Evolutionary conservation across 2,113 vertebrate genomes (phyloP).

Genomic region (Bothrops jararaca): DNA sequence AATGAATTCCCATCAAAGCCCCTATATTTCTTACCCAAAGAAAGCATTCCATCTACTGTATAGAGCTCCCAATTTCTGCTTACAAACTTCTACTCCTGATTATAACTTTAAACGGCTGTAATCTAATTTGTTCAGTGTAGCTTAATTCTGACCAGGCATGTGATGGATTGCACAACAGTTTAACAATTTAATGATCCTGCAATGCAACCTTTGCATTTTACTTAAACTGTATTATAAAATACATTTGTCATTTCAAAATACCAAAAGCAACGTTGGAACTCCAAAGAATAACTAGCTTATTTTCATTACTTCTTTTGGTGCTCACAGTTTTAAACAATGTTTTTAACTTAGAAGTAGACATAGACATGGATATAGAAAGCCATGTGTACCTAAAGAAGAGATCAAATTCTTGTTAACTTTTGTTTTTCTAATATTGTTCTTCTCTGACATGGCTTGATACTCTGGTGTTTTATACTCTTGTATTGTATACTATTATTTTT

Average conservation of each 20-base stretch:
- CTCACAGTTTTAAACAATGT: background rate
- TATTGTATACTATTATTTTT: background rate
- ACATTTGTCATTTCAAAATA: background rate
- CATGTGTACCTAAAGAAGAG: background rate
- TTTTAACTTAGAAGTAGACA: background rate
- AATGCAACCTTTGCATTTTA: background rate
- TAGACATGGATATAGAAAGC: background rate
- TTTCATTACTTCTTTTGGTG: background rate
- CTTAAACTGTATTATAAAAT: background rate
- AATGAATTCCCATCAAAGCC: background rate
- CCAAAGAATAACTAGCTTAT: background rate
- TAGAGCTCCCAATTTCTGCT: background rate
- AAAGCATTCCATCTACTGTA: background rate
- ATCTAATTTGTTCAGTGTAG: background rate
- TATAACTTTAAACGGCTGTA: background rate
- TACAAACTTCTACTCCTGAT: background rate
- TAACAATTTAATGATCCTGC: background rate
- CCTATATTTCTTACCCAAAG: background rate
- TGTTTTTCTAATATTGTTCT: background rate
- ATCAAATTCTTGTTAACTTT: background rate
- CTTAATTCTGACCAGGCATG: background rate
- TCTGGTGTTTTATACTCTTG: background rate
- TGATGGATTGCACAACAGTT: background rate
- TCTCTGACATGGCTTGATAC: background rate
- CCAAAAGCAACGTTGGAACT: background rate